These are phyloP conservation scores for Ctena decussata DNA, from an alignment of 2,888 invertebrate species.

Conservation along the genomic window DNA sequence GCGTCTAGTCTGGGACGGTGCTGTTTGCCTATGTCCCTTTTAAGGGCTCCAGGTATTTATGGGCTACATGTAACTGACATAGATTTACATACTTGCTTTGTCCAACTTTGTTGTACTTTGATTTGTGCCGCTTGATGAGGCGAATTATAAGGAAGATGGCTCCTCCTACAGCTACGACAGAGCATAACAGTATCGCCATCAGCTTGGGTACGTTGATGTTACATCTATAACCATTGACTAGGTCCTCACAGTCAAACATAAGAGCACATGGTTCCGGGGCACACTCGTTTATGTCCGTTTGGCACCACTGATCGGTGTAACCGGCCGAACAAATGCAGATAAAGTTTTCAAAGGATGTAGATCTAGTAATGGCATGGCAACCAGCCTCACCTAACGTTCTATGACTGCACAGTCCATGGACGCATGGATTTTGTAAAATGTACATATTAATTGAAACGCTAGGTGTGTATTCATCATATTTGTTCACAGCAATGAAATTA, in stretches of 20 bases:
- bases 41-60: too few species aligned
- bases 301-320: conserved; percentile 59
- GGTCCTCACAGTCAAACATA: conserved; percentile 63
- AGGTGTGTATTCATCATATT: conserved; percentile 33
- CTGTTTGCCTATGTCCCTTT: too few species aligned
- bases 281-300: conserved; percentile 65
- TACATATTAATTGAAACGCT: conserved; percentile 43
- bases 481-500: conserved; percentile 48
- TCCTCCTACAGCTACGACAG: not conserved
- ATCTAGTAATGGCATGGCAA: conserved; percentile 41
- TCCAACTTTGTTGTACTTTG: conserved; percentile 2
- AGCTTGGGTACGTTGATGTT: conserved; percentile 53
- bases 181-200: conserved; percentile 39
- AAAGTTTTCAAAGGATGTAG: conserved; percentile 44
- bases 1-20: too few species aligned
- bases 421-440: conserved; percentile 50
- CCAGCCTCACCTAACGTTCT: not conserved
- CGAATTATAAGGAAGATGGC: not conserved
- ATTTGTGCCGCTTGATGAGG: not conserved
- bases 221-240: conserved; percentile 48
- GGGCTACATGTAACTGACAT: too few species aligned
- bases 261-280: conserved; percentile 50
- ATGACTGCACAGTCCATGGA: conserved; percentile 52
- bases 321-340: conserved; percentile 53
- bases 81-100: conserved; percentile 3